Evolutionary conservation across 2,113 vertebrate genomes (phyloP), one percentile per base, ranked within the genome.

Genomic region (Lepisosteus osseus): DNA sequence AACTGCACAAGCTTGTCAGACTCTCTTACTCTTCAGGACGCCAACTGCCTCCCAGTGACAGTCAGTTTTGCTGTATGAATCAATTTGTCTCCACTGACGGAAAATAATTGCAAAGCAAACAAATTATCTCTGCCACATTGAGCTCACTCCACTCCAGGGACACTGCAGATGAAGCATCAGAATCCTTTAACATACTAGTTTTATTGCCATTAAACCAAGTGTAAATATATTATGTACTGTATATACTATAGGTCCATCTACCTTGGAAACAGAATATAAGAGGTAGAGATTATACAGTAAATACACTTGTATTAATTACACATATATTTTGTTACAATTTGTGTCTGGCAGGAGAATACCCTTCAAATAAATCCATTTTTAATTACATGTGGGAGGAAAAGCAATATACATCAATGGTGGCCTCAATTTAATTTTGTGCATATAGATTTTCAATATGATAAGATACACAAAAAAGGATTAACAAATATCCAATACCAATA

Each of bases 21-120:
- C 86, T 84, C 84, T 82, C 80, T 74, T 55, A 65, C 67, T 82
- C 77, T 87, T 87, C 80, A 73, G 85, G 80, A 78, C 79, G 85
- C 78, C 79, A 69, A 77, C 82, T 64, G 77, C 78, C 80, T 88
- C 78, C 78, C 84, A 75, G 82, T 80, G 81, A 83, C 79, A 76
- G 69, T 90, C 86, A 89, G 83, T 82, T 92, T 91, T 92, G 89
- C 90, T 77, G 85, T 87, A 92, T 90, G 89, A 94, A 93, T 93
- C 94, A 92, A 95, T 96, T 95, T 94, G 94, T 97, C 94, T 97
- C 94, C 94, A 93, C 92, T 94, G 94, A 95, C 74, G 87, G 91
- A 96, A 97, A 95, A 95, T 94, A 98, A 97, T 95, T 90, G 93
- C 93, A 96, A 96, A 97, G 94, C 94, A 95, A 96, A 96, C 96